These are phyloP conservation scores for Subacronicta megacephala DNA, from an alignment of 2,888 invertebrate species.

Conservation along the genomic window DNA sequence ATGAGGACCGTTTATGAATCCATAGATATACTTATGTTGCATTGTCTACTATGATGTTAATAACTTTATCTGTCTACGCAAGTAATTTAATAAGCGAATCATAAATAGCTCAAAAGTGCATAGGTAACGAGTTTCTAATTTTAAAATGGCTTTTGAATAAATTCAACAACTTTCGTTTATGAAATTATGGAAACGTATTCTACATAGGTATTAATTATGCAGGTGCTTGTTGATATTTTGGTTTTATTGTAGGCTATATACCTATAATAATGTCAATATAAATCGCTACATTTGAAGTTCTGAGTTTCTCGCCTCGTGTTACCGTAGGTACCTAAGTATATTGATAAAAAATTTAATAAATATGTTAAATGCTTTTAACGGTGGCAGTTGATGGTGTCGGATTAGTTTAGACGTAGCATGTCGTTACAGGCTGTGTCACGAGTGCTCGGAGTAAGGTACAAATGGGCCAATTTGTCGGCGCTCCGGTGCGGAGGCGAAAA, in stretches of 20 bases:
- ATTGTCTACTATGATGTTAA: constrained; percentile 25
- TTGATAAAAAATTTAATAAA: constrained; percentile 28
- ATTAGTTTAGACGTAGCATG: constrained; percentile 48
- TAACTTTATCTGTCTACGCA: constrained; percentile 18
- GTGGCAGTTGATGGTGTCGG: constrained; percentile 24
- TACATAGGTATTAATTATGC: constrained; percentile 20
- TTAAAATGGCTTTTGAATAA: constrained; percentile 12
- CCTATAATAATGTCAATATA: constrained; percentile 28
- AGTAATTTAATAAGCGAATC: constrained; percentile 20
- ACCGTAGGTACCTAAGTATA: constrained; percentile 18
- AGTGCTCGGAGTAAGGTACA: constrained; percentile 71
- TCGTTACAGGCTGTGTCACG: constrained; percentile 52
- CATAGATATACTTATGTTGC: constrained; percentile 17
- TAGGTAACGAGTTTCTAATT: constrained; percentile 22
- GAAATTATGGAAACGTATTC: constrained; percentile 32
- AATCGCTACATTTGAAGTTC: constrained; percentile 29
- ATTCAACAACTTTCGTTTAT: constrained; percentile 9
- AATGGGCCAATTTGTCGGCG: constrained; percentile 85
- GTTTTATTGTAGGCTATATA: constrained; percentile 27
- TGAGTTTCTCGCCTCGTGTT: constrained; percentile 23
- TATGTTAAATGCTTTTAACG: constrained; percentile 23
- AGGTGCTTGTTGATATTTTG: constrained; percentile 35
- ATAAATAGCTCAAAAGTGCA: constrained; percentile 9
- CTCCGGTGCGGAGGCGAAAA: constrained; percentile 82
- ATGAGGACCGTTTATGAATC: constrained; percentile 31